Evolutionary conservation across 1,140 invertebrate species (phyloP), one percentile per base, ranked within the genome.

Genomic region (Lepidurus arcticus): DNA sequence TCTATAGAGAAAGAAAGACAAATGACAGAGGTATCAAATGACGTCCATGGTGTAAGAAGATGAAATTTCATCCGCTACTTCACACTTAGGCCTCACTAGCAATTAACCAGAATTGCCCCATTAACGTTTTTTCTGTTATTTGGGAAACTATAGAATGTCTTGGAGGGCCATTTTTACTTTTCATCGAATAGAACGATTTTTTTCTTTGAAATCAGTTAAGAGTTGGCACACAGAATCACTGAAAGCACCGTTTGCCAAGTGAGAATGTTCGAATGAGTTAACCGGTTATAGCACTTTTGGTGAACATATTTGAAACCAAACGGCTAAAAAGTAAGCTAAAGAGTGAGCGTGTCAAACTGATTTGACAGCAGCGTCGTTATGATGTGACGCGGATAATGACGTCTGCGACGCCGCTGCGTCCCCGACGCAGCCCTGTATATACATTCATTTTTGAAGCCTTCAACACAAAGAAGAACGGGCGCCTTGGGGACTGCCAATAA

Each of bases 1-100:
- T 65, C 53, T 65, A 7, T 11, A 13, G n/a, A 21, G 6, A 65
- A 21, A 65, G 53, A 65, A 65, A 65, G 53, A 65, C 53, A 65
- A 65, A 65, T 65, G 53, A 65, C 53, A 65, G 53, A 65, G 53
- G 53, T 65, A 65, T 65, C 53, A 65, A 65, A 65, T 65, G 53
- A 65, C 53, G 53, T 13, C 21, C 53, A 65, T 65, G 53, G 53
- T 65, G 53, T 65, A 65, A 65, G 53, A 65, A 65, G 53, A 65
- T 65, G 53, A n/a, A 65, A 65, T 65, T 65, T 65, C 53, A 65
- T 65, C 53, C 53, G 21, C 53, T 65, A 65, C 53, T 65, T 65
- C 53, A 65, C 53, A 65, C 53, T 65, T 65, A 65, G 53, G 53
- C 53, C 53, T 65, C 53, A 65, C 53, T 65, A 65, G 53, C 53